phyloP scores from a whole-genome alignment of 2,888 invertebrate species.

The Didymodactylos carnosus region DNA sequence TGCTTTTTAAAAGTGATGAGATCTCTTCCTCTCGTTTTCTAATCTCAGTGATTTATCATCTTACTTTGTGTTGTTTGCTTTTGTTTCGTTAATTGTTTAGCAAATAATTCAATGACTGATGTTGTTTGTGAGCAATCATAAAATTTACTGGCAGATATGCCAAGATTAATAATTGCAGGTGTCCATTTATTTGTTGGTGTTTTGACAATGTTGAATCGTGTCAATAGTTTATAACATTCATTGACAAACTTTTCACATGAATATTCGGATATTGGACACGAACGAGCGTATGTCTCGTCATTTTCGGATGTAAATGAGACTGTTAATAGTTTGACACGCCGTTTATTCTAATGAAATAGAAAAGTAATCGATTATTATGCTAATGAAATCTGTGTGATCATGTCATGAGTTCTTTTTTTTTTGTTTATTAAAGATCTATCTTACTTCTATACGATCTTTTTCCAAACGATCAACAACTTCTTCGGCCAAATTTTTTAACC shows the following conservation, averaged over 20 bases:
- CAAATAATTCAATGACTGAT: not conserved
- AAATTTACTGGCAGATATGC: constrained; percentile 9
- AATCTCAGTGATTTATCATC: not conserved
- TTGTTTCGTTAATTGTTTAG: not conserved
- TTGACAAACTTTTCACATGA: not conserved
- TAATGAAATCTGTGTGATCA: too few species aligned
- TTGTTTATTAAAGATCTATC: too few species aligned
- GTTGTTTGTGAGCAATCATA: not conserved
- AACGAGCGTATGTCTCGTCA: not conserved
- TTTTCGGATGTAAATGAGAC: not conserved
- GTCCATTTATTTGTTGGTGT: not conserved
- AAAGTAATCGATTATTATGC: not conserved
- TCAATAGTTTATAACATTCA: not conserved
- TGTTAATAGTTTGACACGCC: not conserved
- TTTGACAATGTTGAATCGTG: constrained; percentile 1
- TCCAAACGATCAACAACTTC: not conserved
- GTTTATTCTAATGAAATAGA: not conserved
- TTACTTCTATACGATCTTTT: not conserved
- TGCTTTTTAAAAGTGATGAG: too few species aligned
- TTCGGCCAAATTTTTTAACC: not conserved
- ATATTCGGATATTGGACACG: not conserved
- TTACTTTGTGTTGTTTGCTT: not conserved
- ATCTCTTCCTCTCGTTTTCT: not conserved
- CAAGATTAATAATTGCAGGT: constrained; percentile 7
- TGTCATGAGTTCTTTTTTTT: too few species aligned